Base-by-base conservation (phyloP, 2,797 vertebrate genomes). In the Ara ararauna region DNA sequence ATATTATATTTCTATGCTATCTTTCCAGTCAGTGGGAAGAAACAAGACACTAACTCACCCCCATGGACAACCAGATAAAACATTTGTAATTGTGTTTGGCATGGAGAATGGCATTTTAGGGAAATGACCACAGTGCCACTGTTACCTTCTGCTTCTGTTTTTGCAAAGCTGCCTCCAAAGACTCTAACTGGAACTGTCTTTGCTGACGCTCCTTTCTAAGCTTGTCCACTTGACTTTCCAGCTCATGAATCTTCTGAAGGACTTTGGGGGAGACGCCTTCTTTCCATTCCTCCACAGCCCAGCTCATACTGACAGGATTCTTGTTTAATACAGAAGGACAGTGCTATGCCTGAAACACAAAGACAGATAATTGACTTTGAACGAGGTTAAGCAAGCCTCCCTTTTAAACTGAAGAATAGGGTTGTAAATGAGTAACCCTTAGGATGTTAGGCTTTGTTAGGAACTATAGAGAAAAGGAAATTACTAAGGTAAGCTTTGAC, bases 251-350 rank as follows among this genome's bases (percentile, higher is more conserved):
- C 97, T 99, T 99, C 97, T 99, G 99, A 81, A 99, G 98, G 89
- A 98, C 98, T 97, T 98, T 98, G 24, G 96, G 97, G 56, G 99
- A 98, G 90, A 99, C 98, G 44, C 99, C 99, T 97, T 99, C 99
- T 95, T 99, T 99, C 99, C 99, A 99, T 89, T 99, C 99, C 95
- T 99, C 99, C 96, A 99, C 96, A 24, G 97, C 99, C 99, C 99
- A 99, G 96, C 99, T 99, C 99, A 99, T 99, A 58, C 51, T 97
- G 80, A n/a, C 44, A 1, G 5, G 56, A n/a, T 30, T 42, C 40
- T 76, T 27, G 32, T 60, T 90, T 77, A 77, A 72, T 13, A 71
- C 12, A 6, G 53, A 83, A 84, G 0, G 20, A 58, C 7, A 78
- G 8, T n/a, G 13, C 19, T 47, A 11, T 1, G 4, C 30, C 89